Evolutionary conservation across 1,140 invertebrate genomes (phyloP).

Genomic region (Tribolium madens): DNA sequence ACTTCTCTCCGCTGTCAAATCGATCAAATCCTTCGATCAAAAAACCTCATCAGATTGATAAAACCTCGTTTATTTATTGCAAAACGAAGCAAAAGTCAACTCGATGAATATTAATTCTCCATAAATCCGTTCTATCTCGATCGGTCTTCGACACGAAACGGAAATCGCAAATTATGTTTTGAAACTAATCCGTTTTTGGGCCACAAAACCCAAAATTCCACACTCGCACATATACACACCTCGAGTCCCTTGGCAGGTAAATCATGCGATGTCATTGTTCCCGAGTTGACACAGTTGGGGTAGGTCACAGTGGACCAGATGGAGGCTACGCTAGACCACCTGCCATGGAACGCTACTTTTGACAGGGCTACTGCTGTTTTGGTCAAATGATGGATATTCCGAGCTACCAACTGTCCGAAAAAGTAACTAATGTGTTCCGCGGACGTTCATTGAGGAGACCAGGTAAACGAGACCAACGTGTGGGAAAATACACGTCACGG

Average conservation of each 20-base stretch:
- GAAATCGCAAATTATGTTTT: constrained; percentile 55
- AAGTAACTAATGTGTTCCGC: constrained; percentile 57
- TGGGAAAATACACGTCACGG: constrained; percentile 53
- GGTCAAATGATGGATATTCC: constrained; percentile 61
- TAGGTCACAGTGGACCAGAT: constrained; percentile 55
- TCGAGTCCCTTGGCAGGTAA: constrained; percentile 54
- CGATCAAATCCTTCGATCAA: not conserved
- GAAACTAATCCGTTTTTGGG: constrained; percentile 53
- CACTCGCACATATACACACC: constrained; percentile 9
- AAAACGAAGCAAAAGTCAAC: constrained; percentile 7
- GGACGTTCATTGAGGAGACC: constrained; percentile 54
- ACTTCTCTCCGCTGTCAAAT: not conserved
- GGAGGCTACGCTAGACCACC: constrained; percentile 24
- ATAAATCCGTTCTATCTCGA: not conserved
- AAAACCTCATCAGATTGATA: too few species aligned
- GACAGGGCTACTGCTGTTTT: constrained; percentile 56
- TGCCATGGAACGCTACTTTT: not conserved
- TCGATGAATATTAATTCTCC: constrained; percentile 16
- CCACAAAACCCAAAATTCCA: constrained; percentile 47
- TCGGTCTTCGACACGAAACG: constrained; percentile 38
- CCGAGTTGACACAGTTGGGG: constrained; percentile 55
- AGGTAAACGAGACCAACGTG: constrained; percentile 53
- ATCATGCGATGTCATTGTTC: constrained; percentile 57
- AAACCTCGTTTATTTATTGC: not conserved
- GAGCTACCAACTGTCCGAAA: constrained; percentile 59